A percentile compares a stretch with the other conserved stretches of the same genome.
These are phyloP conservation scores for Acheta domesticus DNA, from an alignment of 2,888 invertebrate species.

Conservation along the genomic window DNA sequence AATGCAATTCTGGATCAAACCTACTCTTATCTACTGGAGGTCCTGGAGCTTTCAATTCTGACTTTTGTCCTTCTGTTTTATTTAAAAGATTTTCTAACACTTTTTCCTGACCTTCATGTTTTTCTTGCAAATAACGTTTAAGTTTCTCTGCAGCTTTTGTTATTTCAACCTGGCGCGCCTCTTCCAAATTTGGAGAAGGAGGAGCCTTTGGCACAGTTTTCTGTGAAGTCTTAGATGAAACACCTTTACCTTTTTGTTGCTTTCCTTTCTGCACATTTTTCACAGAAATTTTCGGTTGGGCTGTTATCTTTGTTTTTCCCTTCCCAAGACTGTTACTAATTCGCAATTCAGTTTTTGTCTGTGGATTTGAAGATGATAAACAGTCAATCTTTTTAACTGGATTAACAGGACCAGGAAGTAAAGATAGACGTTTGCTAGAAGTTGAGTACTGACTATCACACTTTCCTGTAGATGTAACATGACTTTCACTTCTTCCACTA, in stretches of 20 bases:
- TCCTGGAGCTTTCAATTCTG: not conserved
- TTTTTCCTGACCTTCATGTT: not conserved
- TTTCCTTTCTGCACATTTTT: no score
- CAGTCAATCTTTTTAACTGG: no score
- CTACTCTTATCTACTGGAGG: slow-evolving; percentile 1
- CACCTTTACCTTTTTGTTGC: not conserved
- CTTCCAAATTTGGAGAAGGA: not conserved
- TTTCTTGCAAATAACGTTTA: not conserved
- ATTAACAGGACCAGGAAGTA: no score
- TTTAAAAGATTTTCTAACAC: not conserved
- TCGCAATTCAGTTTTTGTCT: no score
- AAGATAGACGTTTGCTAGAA: no score
- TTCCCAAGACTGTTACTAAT: not conserved
- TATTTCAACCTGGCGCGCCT: not conserved
- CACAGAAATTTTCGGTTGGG: no score
- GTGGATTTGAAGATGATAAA: no score
- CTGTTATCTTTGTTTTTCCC: not conserved
- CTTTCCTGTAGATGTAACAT: no score
- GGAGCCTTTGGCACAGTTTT: not conserved
- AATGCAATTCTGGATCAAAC: not conserved
- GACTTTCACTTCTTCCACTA: no score
- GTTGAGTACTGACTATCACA: no score
- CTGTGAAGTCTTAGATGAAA: not conserved
- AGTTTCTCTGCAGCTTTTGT: not conserved
- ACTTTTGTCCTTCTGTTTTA: not conserved